Conservation (phyloP, 2,888 invertebrate species). For the Ecdyonurus torrentis region DNA sequence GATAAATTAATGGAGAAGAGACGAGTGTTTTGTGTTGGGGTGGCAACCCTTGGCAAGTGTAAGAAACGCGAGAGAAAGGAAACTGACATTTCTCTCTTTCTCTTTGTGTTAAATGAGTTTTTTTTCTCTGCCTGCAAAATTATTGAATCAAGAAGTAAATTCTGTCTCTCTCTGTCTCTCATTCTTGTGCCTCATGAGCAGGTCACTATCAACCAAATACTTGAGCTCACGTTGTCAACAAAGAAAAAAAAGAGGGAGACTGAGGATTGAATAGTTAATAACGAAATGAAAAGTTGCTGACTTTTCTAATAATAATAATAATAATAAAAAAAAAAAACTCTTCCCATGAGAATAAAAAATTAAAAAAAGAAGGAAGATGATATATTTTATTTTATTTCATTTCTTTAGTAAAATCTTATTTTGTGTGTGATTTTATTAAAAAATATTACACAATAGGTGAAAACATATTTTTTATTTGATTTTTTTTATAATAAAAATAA, state of each 20-base stretch:
- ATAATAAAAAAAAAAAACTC: too few relatives aligned
- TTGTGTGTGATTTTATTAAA: too few relatives aligned
- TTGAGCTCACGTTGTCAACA: background rate
- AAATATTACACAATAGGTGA: too few relatives aligned
- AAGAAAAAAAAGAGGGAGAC: background rate
- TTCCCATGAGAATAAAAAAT: background rate
- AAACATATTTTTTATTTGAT: too few relatives aligned
- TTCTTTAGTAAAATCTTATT: too few relatives aligned
- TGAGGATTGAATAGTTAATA: background rate
- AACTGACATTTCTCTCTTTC: background rate
- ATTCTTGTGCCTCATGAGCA: background rate
- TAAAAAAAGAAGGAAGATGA: background rate
- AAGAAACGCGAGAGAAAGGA: background rate
- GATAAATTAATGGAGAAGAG: background rate
- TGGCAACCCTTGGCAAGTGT: too few relatives aligned
- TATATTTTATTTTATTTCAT: background rate
- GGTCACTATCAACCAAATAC: background rate
- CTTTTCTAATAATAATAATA: background rate
- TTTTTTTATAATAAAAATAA: too few relatives aligned
- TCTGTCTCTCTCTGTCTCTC: too few relatives aligned
- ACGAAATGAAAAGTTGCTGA: background rate
- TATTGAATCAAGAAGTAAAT: background rate
- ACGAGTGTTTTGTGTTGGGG: too few relatives aligned
- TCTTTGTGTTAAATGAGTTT: too few relatives aligned
- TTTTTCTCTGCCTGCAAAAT: too few relatives aligned